phyloP scores from a whole-genome alignment of 2,113 vertebrate genomes.

The Poeciliopsis occidentalis region DNA sequence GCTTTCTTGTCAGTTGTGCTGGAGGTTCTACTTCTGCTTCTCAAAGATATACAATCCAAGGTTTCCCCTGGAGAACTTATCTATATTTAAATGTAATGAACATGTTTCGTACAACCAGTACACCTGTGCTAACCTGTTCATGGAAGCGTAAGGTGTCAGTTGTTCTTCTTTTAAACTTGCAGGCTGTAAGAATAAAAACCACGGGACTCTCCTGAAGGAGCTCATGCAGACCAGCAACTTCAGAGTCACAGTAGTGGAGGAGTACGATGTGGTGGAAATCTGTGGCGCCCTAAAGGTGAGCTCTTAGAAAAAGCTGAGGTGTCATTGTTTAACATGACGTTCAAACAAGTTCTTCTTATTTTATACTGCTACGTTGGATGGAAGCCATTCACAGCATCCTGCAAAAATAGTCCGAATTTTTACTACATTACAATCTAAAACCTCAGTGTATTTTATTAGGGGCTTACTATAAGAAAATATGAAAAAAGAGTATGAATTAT shows the following conservation, averaged over 20 bases:
- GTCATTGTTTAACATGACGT: neutral
- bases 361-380: neutral
- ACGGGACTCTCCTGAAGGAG: conserved; percentile 89
- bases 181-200: conserved; percentile 88
- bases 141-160: neutral
- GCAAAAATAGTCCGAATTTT: neutral
- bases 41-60: too few relatives aligned
- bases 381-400: neutral
- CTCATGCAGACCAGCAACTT: conserved; percentile 95
- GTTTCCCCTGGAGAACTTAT: too few relatives aligned
- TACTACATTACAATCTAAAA: neutral
- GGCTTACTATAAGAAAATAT: too few relatives aligned
- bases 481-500: too few relatives aligned
- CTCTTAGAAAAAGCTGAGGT: neutral
- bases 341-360: neutral
- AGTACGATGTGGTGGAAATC: conserved; percentile 94
- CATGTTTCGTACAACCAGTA: too few relatives aligned
- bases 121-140: too few relatives aligned
- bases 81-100: too few relatives aligned
- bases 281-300: conserved; percentile 96
- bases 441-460: too few relatives aligned
- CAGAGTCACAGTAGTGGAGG: conserved; percentile 90
- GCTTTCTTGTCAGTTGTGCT: too few relatives aligned
- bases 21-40: too few relatives aligned
- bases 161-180: conserved; percentile 12